Percentiles rank a stretch among this genome's conserved stretches.
These are phyloP conservation scores for Vollenhovia emeryi DNA, from an alignment of 1,140 invertebrate species.

Conservation along the genomic window DNA sequence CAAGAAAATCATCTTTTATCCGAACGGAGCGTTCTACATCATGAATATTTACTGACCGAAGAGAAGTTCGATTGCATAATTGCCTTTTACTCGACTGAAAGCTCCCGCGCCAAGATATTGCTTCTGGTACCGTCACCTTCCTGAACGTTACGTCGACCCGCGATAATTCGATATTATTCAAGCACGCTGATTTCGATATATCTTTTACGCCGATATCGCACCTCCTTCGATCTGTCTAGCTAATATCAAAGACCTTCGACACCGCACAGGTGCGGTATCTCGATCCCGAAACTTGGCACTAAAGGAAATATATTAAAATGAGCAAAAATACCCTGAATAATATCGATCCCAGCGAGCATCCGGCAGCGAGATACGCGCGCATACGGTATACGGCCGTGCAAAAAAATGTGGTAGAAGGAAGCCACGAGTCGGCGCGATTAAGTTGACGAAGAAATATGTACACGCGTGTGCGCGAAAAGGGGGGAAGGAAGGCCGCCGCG, in stretches of 20 bases:
- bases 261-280: not conserved
- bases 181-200: not conserved
- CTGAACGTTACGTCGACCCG: slow-evolving; percentile 56
- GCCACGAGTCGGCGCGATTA: slow-evolving; percentile 51
- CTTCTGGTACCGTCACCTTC: slow-evolving; percentile 21
- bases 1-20: not conserved
- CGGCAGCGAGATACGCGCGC: not conserved
- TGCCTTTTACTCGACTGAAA: slow-evolving; percentile 68
- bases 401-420: slow-evolving; percentile 36
- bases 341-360: slow-evolving; percentile 9
- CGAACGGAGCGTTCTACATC: not conserved
- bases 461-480: slow-evolving; percentile 45
- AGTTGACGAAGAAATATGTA: slow-evolving; percentile 58
- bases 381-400: slow-evolving; percentile 7
- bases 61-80: slow-evolving; percentile 74
- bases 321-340: slow-evolving; percentile 11
- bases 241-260: not conserved
- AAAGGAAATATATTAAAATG: not conserved
- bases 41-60: slow-evolving; percentile 22
- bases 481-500: slow-evolving; percentile 34
- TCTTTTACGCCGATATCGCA: slow-evolving; percentile 13
- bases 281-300: not conserved
- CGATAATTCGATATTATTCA: slow-evolving; percentile 51
- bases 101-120: slow-evolving; percentile 64
- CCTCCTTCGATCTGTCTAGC: not conserved